These are phyloP conservation scores for Borostomias antarcticus DNA, from an alignment of 2,797 vertebrate genomes.

Conservation along the genomic window DNA sequence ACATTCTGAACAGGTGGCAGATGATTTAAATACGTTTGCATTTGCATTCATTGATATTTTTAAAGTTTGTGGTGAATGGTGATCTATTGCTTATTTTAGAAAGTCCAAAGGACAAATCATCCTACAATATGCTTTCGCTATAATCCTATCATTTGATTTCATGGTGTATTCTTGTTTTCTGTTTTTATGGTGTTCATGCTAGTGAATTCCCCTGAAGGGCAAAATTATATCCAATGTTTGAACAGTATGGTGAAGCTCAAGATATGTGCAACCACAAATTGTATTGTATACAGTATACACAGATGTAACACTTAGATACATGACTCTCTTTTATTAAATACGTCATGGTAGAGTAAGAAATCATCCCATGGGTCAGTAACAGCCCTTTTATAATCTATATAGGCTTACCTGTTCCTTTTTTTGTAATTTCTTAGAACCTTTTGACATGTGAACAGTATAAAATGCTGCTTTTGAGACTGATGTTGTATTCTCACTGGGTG, in stretches of 20 bases:
- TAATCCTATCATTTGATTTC: not conserved
- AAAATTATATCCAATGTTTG: slow-evolving; percentile 21
- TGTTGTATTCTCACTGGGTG: slow-evolving; percentile 6
- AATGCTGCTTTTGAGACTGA: not conserved
- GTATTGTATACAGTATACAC: slow-evolving; percentile 21
- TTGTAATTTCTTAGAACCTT: not conserved
- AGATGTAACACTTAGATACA: not conserved
- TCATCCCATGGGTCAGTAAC: too few relatives aligned
- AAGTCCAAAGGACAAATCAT: not conserved
- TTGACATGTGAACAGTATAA: not conserved
- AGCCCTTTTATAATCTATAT: too few relatives aligned
- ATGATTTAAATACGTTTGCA: not conserved
- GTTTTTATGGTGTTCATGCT: not conserved
- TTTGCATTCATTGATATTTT: not conserved
- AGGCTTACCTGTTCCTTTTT: not conserved
- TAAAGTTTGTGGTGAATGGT: not conserved
- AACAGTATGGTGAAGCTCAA: slow-evolving; percentile 38
- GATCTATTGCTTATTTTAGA: too few relatives aligned
- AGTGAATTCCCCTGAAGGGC: not conserved
- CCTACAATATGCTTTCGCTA: not conserved
- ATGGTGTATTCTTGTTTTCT: slow-evolving; percentile 23
- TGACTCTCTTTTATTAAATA: too few relatives aligned
- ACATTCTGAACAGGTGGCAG: not conserved
- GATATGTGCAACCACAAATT: slow-evolving; percentile 19
- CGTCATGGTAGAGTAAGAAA: too few relatives aligned